Percentiles rank a stretch among this genome's conserved stretches.
Evolutionary conservation across 2,797 vertebrate genomes (phyloP).

Genomic region (Fundulus diaphanus): DNA sequence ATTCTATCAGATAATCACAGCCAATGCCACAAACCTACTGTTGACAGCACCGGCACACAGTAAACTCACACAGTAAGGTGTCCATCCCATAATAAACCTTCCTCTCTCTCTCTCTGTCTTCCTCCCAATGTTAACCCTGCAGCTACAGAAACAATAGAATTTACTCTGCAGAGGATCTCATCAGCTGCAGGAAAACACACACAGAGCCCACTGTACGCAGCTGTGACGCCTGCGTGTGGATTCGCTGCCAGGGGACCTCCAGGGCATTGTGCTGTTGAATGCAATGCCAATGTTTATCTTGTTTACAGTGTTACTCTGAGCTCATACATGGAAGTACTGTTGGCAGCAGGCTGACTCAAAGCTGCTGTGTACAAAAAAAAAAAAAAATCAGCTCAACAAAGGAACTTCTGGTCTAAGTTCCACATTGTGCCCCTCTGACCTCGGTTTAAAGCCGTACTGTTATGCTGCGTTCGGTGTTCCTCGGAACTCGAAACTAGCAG

Average conservation of each 20-base stretch:
- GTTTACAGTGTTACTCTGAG: slow-evolving; percentile 1
- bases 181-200: slow-evolving; percentile 64
- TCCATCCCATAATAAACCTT: slow-evolving; percentile 48
- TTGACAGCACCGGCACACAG: slow-evolving; percentile 41
- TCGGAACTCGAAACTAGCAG: too few relatives aligned
- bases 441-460: neutral
- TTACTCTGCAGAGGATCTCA: slow-evolving; percentile 65
- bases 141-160: slow-evolving; percentile 74
- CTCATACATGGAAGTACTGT: slow-evolving; percentile 12
- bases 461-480: too few relatives aligned
- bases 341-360: slow-evolving; percentile 1
- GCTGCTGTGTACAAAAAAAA: slow-evolving; percentile 6
- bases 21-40: slow-evolving; percentile 42
- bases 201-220: slow-evolving; percentile 29
- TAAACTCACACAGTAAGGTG: slow-evolving; percentile 26
- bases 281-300: slow-evolving; percentile 24
- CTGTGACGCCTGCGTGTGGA: slow-evolving; percentile 19
- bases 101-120: slow-evolving; percentile 21
- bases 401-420: slow-evolving; percentile 12
- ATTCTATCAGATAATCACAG: slow-evolving; percentile 27
- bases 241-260: slow-evolving; percentile 16
- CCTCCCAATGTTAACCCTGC: slow-evolving; percentile 37
- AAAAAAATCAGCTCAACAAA: slow-evolving; percentile 4
- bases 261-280: slow-evolving; percentile 27
- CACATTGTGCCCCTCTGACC: neutral